phyloP scores from a whole-genome alignment of 1,140 invertebrate genomes.

The Leptoteleia sp. region DNA sequence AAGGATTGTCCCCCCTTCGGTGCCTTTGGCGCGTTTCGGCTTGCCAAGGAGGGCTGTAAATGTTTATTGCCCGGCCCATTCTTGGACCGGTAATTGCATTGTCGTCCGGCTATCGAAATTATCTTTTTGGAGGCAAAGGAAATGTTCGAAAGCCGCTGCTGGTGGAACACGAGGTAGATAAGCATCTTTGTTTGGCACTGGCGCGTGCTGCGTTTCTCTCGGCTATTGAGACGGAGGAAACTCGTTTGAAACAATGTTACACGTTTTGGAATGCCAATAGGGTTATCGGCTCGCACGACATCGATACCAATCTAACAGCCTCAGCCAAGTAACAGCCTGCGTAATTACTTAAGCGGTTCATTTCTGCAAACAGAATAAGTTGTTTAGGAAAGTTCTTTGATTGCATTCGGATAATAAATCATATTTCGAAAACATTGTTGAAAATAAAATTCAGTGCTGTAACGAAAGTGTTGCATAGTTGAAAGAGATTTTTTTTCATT shows the following conservation, averaged over 20 bases:
- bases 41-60: slow-evolving; percentile 23
- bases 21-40: slow-evolving; percentile 17
- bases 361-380: too few relatives aligned
- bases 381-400: too few relatives aligned
- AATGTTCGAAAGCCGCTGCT: slow-evolving; percentile 46
- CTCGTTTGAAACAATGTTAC: slow-evolving; percentile 63
- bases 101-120: slow-evolving; percentile 49
- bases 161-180: slow-evolving; percentile 42
- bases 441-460: too few relatives aligned
- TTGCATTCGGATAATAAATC: too few relatives aligned
- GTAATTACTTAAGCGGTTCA: slow-evolving; percentile 5
- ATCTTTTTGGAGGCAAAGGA: slow-evolving; percentile 53
- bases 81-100: slow-evolving; percentile 54
- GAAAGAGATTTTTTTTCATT: too few relatives aligned
- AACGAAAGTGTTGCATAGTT: too few relatives aligned
- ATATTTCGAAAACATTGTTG: too few relatives aligned
- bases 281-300: slow-evolving; percentile 36
- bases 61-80: slow-evolving; percentile 43
- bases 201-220: slow-evolving; percentile 49
- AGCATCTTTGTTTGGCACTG: slow-evolving; percentile 47
- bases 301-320: slow-evolving; percentile 39
- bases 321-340: too few relatives aligned
- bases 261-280: slow-evolving; percentile 54
- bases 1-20: neutral
- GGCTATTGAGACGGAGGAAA: slow-evolving; percentile 40